A percentile compares a stretch with the other conserved stretches of the same genome.
These are phyloP conservation scores for Hesperophylax magnus DNA, from an alignment of 1,140 invertebrate species.

Conservation along the genomic window DNA sequence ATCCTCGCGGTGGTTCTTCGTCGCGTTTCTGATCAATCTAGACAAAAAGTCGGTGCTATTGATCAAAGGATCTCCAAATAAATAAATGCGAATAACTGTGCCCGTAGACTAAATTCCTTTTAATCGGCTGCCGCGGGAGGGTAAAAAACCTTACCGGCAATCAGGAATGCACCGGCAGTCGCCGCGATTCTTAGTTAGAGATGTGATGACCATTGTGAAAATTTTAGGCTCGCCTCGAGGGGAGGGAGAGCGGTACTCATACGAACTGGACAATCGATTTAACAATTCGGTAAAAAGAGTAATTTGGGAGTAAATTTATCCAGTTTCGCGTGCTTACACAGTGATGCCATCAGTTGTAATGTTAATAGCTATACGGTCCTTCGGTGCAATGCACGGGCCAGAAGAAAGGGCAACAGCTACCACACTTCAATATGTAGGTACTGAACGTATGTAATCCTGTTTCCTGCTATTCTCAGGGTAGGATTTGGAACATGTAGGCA, in stretches of 20 bases:
- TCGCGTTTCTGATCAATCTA: conserved; percentile 26
- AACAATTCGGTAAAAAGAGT: conserved; percentile 4
- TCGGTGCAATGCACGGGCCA: too few relatives aligned
- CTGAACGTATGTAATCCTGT: too few relatives aligned
- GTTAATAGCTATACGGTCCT: too few relatives aligned
- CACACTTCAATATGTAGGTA: too few relatives aligned
- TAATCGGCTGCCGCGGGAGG: conserved; percentile 53
- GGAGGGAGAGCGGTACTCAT: conserved; percentile 1
- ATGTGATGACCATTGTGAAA: conserved; percentile 14
- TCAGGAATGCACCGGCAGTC: conserved; percentile 49
- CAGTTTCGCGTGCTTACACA: background rate
- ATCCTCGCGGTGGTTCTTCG: conserved; percentile 46
- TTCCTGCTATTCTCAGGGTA: too few relatives aligned
- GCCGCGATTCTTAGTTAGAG: conserved; percentile 10
- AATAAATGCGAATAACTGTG: conserved; percentile 58
- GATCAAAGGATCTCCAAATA: conserved; percentile 55
- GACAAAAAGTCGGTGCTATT: conserved; percentile 54
- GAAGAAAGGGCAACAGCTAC: too few relatives aligned
- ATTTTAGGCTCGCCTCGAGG: conserved; percentile 1
- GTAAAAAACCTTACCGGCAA: conserved; percentile 50
- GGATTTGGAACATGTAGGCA: too few relatives aligned
- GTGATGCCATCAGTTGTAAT: too few relatives aligned
- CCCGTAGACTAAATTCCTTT: conserved; percentile 58
- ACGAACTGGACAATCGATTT: conserved; percentile 16
- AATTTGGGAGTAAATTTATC: background rate